Conservation (phyloP, 2,888 invertebrate genomes). For the Plagiodera versicolora region DNA sequence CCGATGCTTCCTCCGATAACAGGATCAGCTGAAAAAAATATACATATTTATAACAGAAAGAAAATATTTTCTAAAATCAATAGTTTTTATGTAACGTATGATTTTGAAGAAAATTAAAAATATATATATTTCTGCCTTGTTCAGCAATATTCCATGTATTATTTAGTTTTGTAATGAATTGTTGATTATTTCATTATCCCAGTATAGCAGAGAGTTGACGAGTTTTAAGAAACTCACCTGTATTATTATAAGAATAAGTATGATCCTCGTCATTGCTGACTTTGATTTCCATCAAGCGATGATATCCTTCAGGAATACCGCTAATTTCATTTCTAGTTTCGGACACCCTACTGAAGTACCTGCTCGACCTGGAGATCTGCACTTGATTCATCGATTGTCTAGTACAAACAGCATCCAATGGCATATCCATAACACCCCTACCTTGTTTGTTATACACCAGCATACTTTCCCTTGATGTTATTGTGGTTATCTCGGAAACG, state of each 20-base stretch:
- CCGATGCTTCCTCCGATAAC: conserved; percentile 6
- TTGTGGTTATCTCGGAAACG: background rate
- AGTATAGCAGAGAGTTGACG: background rate
- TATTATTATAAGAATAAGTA: background rate
- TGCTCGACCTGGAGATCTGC: conserved; percentile 6
- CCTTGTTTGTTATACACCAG: background rate
- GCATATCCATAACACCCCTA: background rate
- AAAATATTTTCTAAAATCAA: background rate
- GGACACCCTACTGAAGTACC: background rate
- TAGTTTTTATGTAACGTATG: conserved; percentile 5
- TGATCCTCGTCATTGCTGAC: conserved; percentile 7
- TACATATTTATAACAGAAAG: background rate
- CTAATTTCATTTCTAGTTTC: background rate
- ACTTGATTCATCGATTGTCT: conserved; percentile 1
- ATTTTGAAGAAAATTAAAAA: no score
- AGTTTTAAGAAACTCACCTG: background rate
- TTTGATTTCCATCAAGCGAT: background rate
- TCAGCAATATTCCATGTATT: conserved; percentile 2
- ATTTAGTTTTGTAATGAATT: no score
- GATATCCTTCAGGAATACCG: background rate
- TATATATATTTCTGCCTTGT: no score
- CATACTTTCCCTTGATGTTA: background rate
- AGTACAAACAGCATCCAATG: background rate
- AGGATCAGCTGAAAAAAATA: conserved; percentile 4
- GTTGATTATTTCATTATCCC: background rate